These are phyloP conservation scores for Pycnonotus jocosus DNA, from an alignment of 2,113 vertebrate genomes.

Conservation along the genomic window DNA sequence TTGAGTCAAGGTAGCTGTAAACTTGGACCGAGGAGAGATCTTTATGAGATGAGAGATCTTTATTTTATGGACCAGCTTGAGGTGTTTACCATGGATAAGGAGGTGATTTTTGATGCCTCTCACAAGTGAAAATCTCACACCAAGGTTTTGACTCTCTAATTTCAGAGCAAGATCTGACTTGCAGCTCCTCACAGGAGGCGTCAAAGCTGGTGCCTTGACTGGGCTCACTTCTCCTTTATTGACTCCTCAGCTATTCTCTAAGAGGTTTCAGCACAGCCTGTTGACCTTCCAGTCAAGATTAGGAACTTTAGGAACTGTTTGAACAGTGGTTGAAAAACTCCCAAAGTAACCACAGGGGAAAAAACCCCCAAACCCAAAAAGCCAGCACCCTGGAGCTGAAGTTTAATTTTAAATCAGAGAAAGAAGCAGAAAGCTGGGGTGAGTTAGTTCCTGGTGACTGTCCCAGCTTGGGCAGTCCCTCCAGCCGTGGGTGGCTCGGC, in stretches of 20 bases:
- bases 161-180: background rate
- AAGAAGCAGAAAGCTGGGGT: background rate
- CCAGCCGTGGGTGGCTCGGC: rapidly evolving
- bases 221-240: background rate
- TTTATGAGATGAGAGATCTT: background rate
- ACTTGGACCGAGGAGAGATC: background rate
- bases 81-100: background rate
- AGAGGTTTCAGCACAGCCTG: background rate
- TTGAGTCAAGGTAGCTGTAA: background rate
- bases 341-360: background rate
- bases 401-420: background rate
- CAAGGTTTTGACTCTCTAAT: background rate
- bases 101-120: background rate
- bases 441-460: background rate
- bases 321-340: background rate
- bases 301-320: background rate
- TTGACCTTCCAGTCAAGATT: background rate
- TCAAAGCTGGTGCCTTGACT: background rate
- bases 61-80: rapidly evolving
- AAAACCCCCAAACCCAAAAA: background rate
- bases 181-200: background rate
- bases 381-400: background rate
- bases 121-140: background rate
- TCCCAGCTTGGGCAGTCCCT: background rate
- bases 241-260: background rate